phyloP scores from a whole-genome alignment of 2,113 vertebrate genomes.

The Carassius auratus region DNA sequence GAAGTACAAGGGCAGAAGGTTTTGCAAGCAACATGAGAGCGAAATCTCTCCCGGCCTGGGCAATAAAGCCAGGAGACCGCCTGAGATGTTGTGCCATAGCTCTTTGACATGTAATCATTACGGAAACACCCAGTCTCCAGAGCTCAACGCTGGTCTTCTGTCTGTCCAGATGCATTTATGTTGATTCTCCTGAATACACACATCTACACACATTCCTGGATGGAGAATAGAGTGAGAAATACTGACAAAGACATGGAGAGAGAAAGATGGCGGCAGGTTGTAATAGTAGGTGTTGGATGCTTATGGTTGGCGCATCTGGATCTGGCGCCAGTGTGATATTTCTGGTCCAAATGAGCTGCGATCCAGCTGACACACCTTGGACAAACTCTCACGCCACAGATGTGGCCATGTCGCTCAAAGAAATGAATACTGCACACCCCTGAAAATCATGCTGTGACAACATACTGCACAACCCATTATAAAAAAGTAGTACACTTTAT shows the following conservation, averaged over 20 bases:
- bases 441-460: not conserved
- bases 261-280: not conserved
- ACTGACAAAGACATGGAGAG: conserved; percentile 5
- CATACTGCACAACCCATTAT: not conserved
- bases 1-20: conserved; percentile 21
- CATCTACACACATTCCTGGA: conserved; percentile 12
- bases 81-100: conserved; percentile 33
- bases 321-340: conserved; percentile 13
- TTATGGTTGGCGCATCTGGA: conserved; percentile 28
- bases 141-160: conserved; percentile 20
- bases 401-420: not conserved
- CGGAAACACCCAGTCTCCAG: conserved; percentile 30
- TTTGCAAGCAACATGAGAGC: conserved; percentile 45
- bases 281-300: conserved; percentile 27
- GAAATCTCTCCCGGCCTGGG: conserved; percentile 46
- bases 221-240: not conserved
- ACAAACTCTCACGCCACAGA: conserved; percentile 19
- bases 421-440: not conserved
- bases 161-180: conserved; percentile 14
- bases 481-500: not conserved
- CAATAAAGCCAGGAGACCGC: conserved; percentile 21
- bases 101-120: conserved; percentile 36
- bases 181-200: conserved; percentile 34
- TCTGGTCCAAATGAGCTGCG: conserved; percentile 18
- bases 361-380: conserved; percentile 43